A percentile compares a stretch with the other conserved stretches of the same genome.
Evolutionary conservation across 92 coral and sea anemone species (phyloP).

Genomic region (Phenganax subtilis): DNA sequence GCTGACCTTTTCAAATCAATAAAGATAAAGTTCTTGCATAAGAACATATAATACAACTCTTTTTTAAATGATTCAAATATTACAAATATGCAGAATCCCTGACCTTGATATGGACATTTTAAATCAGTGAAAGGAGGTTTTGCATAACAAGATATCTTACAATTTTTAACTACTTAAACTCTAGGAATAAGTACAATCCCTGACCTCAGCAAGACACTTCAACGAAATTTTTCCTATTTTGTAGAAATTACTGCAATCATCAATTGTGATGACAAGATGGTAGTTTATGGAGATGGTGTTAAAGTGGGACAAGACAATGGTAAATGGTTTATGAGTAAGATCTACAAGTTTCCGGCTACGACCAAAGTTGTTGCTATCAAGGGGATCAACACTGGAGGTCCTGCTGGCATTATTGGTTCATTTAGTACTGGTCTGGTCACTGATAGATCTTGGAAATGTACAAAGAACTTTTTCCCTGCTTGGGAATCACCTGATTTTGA

Average conservation of each 20-base stretch:
- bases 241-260: constrained; percentile 40
- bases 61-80: no score
- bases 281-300: constrained; percentile 39
- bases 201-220: neutral
- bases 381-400: constrained; percentile 23
- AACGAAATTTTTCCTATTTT: neutral
- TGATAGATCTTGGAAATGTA: constrained; percentile 49
- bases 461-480: neutral
- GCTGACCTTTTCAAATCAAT: no score
- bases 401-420: constrained; percentile 51
- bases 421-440: constrained; percentile 52
- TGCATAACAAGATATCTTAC: no score
- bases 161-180: no score
- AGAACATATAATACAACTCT: no score
- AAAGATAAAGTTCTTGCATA: no score
- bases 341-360: constrained; percentile 35
- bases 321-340: constrained; percentile 33
- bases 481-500: constrained; percentile 50
- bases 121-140: no score
- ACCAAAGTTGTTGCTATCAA: constrained; percentile 43
- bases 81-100: no score
- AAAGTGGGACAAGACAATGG: constrained; percentile 38
- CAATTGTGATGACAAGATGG: constrained; percentile 48
- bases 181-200: neutral
- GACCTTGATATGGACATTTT: no score